Evolutionary conservation across 2,888 invertebrate species (phyloP).

Genomic region (Acrobasis repandana): DNA sequence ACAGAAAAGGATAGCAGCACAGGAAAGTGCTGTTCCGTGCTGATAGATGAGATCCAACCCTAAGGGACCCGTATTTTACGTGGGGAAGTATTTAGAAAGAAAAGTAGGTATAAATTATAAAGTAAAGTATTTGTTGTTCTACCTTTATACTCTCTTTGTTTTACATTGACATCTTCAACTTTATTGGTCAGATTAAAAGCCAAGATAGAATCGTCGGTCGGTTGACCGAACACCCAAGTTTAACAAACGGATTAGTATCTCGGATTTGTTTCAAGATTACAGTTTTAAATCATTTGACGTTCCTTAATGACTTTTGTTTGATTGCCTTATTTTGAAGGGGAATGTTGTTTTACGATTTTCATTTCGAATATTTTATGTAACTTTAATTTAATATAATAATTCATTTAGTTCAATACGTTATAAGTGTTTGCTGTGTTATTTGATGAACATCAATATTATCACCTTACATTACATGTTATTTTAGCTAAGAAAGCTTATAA

Average conservation of each 20-base stretch:
- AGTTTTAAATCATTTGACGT: conserved; percentile 20
- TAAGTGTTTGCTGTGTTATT: too few relatives aligned
- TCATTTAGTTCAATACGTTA: too few relatives aligned
- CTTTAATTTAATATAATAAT: too few relatives aligned
- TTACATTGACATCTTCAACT: conserved; percentile 32
- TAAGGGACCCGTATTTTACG: too few relatives aligned
- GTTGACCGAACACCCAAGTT: conserved; percentile 30
- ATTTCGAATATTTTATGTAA: not conserved
- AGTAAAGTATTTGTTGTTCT: not conserved
- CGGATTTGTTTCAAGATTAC: conserved; percentile 19
- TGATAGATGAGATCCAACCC: too few relatives aligned
- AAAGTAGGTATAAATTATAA: not conserved
- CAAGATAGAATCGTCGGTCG: conserved; percentile 32
- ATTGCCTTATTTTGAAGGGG: not conserved
- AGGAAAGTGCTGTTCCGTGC: too few relatives aligned
- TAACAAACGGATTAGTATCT: conserved; percentile 27
- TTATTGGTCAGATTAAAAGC: conserved; percentile 52
- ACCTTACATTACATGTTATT: too few relatives aligned
- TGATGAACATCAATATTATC: too few relatives aligned
- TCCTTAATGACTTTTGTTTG: conserved; percentile 19
- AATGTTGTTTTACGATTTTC: not conserved
- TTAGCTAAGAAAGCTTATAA: too few relatives aligned
- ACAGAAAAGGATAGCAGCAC: too few relatives aligned
- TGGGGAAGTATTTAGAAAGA: too few relatives aligned
- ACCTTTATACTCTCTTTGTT: not conserved